Base-by-base conservation (phyloP, 2,888 invertebrate genomes). In the Crioceris asparagi region DNA sequence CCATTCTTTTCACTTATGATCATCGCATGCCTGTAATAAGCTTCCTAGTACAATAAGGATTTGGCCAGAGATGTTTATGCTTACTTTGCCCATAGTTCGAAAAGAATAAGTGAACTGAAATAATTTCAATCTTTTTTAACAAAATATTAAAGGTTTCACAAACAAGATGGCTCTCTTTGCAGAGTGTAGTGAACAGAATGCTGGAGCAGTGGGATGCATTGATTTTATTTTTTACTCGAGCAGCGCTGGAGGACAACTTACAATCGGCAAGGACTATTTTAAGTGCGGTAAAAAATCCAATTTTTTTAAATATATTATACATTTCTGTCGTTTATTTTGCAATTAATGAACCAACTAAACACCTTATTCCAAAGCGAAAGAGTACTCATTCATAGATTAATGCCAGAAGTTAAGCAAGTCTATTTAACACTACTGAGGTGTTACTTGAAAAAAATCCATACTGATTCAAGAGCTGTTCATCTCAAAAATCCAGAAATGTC, bases 1-100 rank as follows among this genome's bases (percentile, higher is more conserved):
- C 16, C 43, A 43, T 32, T 33, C 36, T 4, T 35, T 43, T n/a
- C 43, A 43, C 23, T 14, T 43, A 7, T 40, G 43, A 15, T 16
- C 41, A 4, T 41, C 38, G 6, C 38, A 38, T 17, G 38, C 41
- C 4, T 16, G 30, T 5, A 36, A 42, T 11, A 39, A 39, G 11
- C 35, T 39, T 32, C 42, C 42, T 17, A 36, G 29, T 12, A 39
- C 18, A 10, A 17, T 44, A 8, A 44, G 29, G 39, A 44, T 14
- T 44, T 41, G 30, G 17, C 32, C 3, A 36, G 44, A 18, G 10
- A n/a, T n/a, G 11, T 43, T 32, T 29, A 32, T 11, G 37, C 39
- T 17, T 43, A 39, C 17, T 41, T 44, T 32, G 16, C 32, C 1
- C 19, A 44, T 16, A 39, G 37, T 17, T 29, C 30, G 7, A 41